Evolutionary conservation across 2,797 vertebrate genomes (phyloP).

Genomic region (Rachycentron canadum): DNA sequence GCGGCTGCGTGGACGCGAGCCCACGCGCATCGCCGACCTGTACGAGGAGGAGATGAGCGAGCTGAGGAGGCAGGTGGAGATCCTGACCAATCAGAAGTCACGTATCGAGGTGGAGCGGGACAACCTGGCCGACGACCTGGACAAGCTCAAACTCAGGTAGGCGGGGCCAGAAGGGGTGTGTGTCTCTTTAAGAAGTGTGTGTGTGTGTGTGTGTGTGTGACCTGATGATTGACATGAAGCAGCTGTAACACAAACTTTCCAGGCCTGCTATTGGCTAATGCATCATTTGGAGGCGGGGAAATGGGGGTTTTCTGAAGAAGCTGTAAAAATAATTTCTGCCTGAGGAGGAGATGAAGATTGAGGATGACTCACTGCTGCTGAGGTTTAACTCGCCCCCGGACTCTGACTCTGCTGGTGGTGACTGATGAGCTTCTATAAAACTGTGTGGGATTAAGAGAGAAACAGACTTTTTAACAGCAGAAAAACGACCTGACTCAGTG

Average conservation of each 20-base stretch:
- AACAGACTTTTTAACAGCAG: too few relatives aligned
- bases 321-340: too few relatives aligned
- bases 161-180: slow-evolving; percentile 36
- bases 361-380: not conserved
- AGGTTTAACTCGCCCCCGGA: not conserved
- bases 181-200: slow-evolving; percentile 7
- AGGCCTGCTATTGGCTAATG: too few relatives aligned
- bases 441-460: too few relatives aligned
- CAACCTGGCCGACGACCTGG: slow-evolving; percentile 93
- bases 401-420: too few relatives aligned
- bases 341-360: not conserved
- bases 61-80: slow-evolving; percentile 91
- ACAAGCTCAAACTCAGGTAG: slow-evolving; percentile 94
- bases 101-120: slow-evolving; percentile 93
- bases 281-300: too few relatives aligned
- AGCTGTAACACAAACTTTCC: too few relatives aligned
- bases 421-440: too few relatives aligned
- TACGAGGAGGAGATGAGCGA: slow-evolving; percentile 96
- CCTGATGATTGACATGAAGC: not conserved
- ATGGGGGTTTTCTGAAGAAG: too few relatives aligned
- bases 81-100: slow-evolving; percentile 91
- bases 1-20: slow-evolving; percentile 91
- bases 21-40: slow-evolving; percentile 90
- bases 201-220: not conserved
- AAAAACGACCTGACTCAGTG: too few relatives aligned